A percentile compares a stretch with the other conserved stretches of the same genome.
Evolutionary conservation across 2,888 invertebrate genomes (phyloP).

Genomic region (Quadroppia sp.): DNA sequence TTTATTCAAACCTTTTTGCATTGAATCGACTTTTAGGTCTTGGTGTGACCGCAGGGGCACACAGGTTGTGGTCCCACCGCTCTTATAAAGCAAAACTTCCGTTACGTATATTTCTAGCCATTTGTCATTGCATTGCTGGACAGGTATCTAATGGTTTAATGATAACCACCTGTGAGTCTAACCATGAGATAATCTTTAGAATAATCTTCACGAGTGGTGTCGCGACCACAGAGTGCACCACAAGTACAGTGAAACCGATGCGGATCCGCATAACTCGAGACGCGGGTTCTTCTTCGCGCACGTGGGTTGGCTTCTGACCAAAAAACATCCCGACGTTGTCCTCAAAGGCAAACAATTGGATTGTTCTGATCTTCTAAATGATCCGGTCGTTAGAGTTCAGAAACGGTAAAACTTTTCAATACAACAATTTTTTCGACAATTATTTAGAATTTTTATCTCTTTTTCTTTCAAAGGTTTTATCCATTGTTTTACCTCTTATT

Average conservation of each 20-base stretch:
- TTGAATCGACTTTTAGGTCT: conserved; percentile 64
- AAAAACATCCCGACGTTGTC: conserved; percentile 44
- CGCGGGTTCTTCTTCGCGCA: conserved; percentile 47
- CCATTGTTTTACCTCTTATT: conserved; percentile 54
- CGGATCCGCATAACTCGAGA: conserved; percentile 46
- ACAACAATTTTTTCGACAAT: not conserved
- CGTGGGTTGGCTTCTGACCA: conserved; percentile 45
- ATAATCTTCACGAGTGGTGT: conserved; percentile 53
- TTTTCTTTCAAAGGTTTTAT: conserved; percentile 49
- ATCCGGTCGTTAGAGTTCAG: conserved; percentile 44
- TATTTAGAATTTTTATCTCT: not conserved
- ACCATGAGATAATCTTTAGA: conserved; percentile 46
- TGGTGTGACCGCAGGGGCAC: conserved; percentile 89
- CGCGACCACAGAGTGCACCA: conserved; percentile 54
- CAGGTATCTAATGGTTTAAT: conserved; percentile 60
- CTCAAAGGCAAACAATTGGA: conserved; percentile 43
- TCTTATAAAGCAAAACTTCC: conserved; percentile 85
- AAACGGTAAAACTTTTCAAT: conserved; percentile 55
- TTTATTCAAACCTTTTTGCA: conserved; percentile 50
- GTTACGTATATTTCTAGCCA: conserved; percentile 68
- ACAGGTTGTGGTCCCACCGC: conserved; percentile 89
- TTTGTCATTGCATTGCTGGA: conserved; percentile 79
- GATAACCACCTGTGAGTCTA: not conserved
- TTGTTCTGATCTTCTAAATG: conserved; percentile 42
- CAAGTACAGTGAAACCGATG: conserved; percentile 51